phyloP scores from a whole-genome alignment of 2,113 vertebrate genomes.

The Lampris megalopsis region DNA sequence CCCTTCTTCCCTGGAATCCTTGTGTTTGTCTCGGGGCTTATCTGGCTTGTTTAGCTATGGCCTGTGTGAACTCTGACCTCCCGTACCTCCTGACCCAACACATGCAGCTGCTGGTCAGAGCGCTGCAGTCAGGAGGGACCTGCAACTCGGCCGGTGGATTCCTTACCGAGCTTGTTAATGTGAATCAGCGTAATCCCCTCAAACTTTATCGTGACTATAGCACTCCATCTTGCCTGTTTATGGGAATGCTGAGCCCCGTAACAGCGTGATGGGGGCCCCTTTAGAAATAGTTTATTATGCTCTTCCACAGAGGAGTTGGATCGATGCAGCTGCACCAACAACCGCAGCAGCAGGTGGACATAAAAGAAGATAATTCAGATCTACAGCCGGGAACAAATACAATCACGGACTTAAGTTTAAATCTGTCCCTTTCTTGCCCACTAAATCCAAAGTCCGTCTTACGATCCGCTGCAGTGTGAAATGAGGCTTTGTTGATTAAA shows the following conservation, averaged over 20 bases:
- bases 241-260: slow-evolving; percentile 43
- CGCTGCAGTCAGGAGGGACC: slow-evolving; percentile 16
- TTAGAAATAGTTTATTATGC: slow-evolving; percentile 52
- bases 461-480: neutral
- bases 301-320: slow-evolving; percentile 56
- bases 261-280: slow-evolving; percentile 23
- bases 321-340: slow-evolving; percentile 68
- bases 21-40: slow-evolving; percentile 9
- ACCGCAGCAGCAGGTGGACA: slow-evolving; percentile 49
- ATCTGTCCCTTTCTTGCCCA: neutral
- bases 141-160: slow-evolving; percentile 22
- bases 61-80: slow-evolving; percentile 29
- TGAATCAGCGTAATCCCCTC: slow-evolving; percentile 34
- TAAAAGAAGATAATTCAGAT: slow-evolving; percentile 53
- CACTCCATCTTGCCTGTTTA: slow-evolving; percentile 8
- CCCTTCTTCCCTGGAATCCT: slow-evolving; percentile 11
- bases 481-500: slow-evolving; percentile 7
- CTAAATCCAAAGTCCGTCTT: slow-evolving; percentile 1
- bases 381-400: slow-evolving; percentile 14
- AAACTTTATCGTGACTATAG: slow-evolving; percentile 20
- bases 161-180: slow-evolving; percentile 17
- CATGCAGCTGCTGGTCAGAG: slow-evolving; percentile 59
- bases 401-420: slow-evolving; percentile 5
- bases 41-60: slow-evolving; percentile 35
- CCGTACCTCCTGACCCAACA: slow-evolving; percentile 47